Percentiles rank a stretch among this genome's conserved stretches.
phyloP scores from a whole-genome alignment of 1,140 invertebrate species.

The Bursaphelenchus mucronatus region DNA sequence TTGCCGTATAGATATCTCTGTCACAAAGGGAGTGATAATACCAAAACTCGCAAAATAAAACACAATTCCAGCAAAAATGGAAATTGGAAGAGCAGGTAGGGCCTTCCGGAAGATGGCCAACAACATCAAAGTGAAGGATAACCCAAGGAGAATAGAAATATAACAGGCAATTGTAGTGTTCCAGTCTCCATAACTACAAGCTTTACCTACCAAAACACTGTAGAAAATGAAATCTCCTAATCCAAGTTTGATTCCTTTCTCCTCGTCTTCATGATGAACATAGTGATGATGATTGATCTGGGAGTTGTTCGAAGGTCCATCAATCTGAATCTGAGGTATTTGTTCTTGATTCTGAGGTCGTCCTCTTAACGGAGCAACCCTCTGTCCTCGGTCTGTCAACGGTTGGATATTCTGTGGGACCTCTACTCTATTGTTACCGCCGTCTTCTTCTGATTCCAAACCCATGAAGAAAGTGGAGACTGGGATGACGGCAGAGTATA shows the following conservation, averaged over 20 bases:
- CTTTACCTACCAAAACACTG: constrained; percentile 94
- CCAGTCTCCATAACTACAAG: constrained; percentile 96
- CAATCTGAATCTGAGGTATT: constrained; percentile 5
- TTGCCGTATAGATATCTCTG: constrained; percentile 34
- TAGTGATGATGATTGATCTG: neutral
- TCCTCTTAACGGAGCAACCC: constrained; percentile 16
- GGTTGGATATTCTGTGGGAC: constrained; percentile 15
- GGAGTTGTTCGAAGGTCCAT: neutral
- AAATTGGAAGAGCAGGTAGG: constrained; percentile 91
- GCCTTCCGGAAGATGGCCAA: constrained; percentile 94
- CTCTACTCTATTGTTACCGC: neutral
- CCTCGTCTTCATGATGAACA: constrained; percentile 2
- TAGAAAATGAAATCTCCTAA: constrained; percentile 96
- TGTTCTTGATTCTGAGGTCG: neutral
- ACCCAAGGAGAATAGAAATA: constrained; percentile 90
- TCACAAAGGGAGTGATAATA: constrained; percentile 80
- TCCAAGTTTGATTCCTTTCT: constrained; percentile 81
- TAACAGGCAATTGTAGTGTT: constrained; percentile 97
- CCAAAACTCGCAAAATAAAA: constrained; percentile 87
- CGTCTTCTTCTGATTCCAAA: constrained; percentile 12
- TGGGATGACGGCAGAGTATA: constrained; percentile 16
- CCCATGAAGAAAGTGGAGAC: constrained; percentile 18
- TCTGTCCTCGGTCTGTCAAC: constrained; percentile 1
- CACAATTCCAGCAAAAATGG: constrained; percentile 88
- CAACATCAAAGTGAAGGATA: constrained; percentile 90